Evolutionary conservation across 2,797 vertebrate species (phyloP), one percentile per base, ranked within the genome.

Genomic region (Hemibagrus guttatus): DNA sequence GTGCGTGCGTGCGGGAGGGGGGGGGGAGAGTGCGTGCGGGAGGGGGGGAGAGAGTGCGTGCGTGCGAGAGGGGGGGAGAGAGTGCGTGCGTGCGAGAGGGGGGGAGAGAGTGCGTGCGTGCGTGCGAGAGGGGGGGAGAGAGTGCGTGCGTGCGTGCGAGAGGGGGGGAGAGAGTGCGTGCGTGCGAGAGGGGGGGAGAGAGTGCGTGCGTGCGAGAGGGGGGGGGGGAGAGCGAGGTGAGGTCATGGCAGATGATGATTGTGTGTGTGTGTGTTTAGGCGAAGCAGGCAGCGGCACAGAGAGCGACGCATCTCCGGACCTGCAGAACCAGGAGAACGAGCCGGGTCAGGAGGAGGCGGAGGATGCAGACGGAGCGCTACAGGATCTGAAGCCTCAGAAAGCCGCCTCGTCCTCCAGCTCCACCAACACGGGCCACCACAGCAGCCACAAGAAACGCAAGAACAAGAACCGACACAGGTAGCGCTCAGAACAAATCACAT

Each of bases 401-500:
- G 97, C 98, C 0, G 97, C 97, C 42, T 97, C 98, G 1, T 98
- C 98, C 1, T 98, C 97, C 79, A 66, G 63, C 82, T 97, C 98
- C 0, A 97, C 97, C 78, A 97, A 97, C 1, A 95, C 97, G 88
- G 96, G 97, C 89, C 98, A 99, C 90, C 98, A 99, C 86, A 97
- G 97, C 90, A 98, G 97, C 95, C 98, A 99, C 95, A 99, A 99
- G 96, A 99, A 99, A 91, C 92, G 98, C 92, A 99, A 99, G 96
- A 99, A 98, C 94, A 99, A 99, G 95, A 99, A 99, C 92, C 95
- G 98, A 91, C 98, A 99, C 97, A 99, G 98, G 98, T 99, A 95
- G 58, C 75, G 13, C 31, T 14, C 46, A 49, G 9, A 49, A 8
- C 46, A 9, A 5, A 1, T 8, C 46, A 49, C 7, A 49, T 8